These are phyloP conservation scores for Macrotrachela quadricornifera DNA, from an alignment of 1,140 invertebrate genomes.

Conservation along the genomic window DNA sequence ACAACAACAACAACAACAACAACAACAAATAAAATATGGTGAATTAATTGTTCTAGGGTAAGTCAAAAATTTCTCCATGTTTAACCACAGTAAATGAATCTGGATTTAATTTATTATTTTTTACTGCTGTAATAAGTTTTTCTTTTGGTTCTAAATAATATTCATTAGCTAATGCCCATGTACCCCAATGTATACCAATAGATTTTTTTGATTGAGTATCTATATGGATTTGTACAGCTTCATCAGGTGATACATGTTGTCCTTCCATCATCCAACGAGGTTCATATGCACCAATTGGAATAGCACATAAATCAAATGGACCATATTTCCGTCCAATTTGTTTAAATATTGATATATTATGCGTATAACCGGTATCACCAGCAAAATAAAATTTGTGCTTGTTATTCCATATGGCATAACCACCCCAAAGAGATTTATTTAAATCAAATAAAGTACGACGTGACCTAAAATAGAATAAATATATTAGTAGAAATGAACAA, in stretches of 20 bases:
- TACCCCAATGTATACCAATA: constrained; percentile 28
- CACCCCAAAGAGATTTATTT: constrained; percentile 29
- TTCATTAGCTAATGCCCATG: constrained; percentile 17
- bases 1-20: too few species aligned
- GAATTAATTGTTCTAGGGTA: background rate
- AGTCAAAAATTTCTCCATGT: constrained; percentile 9
- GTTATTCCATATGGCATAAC: constrained; percentile 30
- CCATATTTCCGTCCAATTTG: constrained; percentile 31
- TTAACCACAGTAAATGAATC: constrained; percentile 9
- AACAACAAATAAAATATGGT: too few species aligned
- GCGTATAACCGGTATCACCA: constrained; percentile 34
- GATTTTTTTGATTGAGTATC: constrained; percentile 21
- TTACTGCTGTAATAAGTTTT: constrained; percentile 3
- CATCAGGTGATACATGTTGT: constrained; percentile 33
- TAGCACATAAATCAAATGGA: constrained; percentile 32
- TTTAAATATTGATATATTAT: constrained; percentile 18
- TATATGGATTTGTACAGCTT: constrained; percentile 33
- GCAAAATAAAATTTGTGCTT: constrained; percentile 30
- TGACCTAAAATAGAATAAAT: background rate
- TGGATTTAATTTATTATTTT: background rate
- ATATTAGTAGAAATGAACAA: constrained; percentile 16
- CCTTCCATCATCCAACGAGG: constrained; percentile 32
- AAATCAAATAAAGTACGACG: background rate
- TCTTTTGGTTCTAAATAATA: constrained; percentile 10
- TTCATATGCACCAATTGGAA: constrained; percentile 34